Base-by-base conservation (phyloP, 2,888 invertebrate genomes). In the Junonia oenone region DNA sequence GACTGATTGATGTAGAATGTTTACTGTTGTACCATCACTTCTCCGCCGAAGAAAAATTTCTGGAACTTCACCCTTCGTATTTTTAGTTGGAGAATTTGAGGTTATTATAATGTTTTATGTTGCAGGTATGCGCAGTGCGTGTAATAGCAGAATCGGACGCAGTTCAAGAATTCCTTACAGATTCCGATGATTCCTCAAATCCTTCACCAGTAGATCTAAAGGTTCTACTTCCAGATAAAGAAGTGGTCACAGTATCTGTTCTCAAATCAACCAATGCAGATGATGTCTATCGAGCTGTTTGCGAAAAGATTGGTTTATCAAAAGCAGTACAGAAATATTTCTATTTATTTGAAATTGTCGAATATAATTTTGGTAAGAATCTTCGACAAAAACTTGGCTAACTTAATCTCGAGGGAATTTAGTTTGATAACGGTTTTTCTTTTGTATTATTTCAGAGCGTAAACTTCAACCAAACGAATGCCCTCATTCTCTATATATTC, bases 61-160 rank as follows among this genome's bases (percentile, higher is more conserved):
- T n/a, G n/a, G n/a, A n/a, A n/a, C n/a, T n/a, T n/a, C n/a, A n/a
- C n/a, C n/a, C n/a, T n/a, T n/a, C n/a, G n/a, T n/a, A n/a, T n/a
- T n/a, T n/a, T n/a, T n/a, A n/a, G n/a, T n/a, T n/a, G n/a, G n/a
- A n/a, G n/a, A n/a, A n/a, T n/a, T n/a, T n/a, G n/a, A n/a, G n/a
- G n/a, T n/a, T n/a, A n/a, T n/a, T n/a, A n/a, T 22, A 22, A 22
- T 22, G n/a, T 22, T 22, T 22, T 22, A 22, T 37, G 11, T 49
- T 48, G 9, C 67, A 91, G 85, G 97, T 99, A 0, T 99, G 99
- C 89, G 98, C 99, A 6, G 97, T 99, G 13, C 93, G 99, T 35
- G 99, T 99, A 27, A 98, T 99, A 73, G 99, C 99, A 0, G 99
- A 99, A 78, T 96, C 97, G 70, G 99, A 99, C 75, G 94, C 97